These are phyloP conservation scores for Eonycteris spelaea DNA, from an alignment of 2,113 vertebrate genomes.

Conservation along the genomic window DNA sequence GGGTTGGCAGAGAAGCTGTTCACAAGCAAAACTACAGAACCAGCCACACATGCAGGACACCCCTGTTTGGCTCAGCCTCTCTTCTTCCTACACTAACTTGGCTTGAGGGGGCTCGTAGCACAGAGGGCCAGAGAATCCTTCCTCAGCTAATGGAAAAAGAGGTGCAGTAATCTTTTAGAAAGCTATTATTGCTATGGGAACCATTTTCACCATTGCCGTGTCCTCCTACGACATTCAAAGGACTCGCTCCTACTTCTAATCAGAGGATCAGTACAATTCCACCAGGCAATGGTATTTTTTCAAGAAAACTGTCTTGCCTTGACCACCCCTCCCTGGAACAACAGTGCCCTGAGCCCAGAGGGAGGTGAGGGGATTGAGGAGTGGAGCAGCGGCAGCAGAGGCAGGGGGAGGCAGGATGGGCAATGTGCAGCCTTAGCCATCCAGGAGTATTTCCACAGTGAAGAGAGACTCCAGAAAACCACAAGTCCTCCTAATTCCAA, in stretches of 20 bases:
- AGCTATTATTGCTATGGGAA: constrained; percentile 24
- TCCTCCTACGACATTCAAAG: neutral
- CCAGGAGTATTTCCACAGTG: neutral
- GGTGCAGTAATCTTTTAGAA: neutral
- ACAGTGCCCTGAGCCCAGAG: neutral
- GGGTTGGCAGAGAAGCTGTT: neutral
- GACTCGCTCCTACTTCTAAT: neutral
- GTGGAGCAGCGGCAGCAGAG: neutral
- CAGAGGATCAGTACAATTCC: neutral
- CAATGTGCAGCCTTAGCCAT: rapidly evolving
- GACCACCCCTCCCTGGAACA: neutral
- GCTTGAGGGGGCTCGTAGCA: neutral
- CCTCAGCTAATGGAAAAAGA: neutral
- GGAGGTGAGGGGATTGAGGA: no score
- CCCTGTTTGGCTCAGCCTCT: neutral
- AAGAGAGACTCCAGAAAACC: neutral
- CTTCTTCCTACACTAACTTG: neutral
- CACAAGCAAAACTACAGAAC: neutral
- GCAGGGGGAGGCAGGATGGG: rapidly evolving
- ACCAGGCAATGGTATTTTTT: neutral
- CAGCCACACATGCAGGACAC: neutral
- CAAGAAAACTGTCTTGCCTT: neutral
- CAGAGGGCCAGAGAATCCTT: neutral
- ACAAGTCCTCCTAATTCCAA: neutral
- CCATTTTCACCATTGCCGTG: rapidly evolving